Evolutionary conservation across 1,140 invertebrate genomes (phyloP).

Genomic region (Scaptomyza montana): DNA sequence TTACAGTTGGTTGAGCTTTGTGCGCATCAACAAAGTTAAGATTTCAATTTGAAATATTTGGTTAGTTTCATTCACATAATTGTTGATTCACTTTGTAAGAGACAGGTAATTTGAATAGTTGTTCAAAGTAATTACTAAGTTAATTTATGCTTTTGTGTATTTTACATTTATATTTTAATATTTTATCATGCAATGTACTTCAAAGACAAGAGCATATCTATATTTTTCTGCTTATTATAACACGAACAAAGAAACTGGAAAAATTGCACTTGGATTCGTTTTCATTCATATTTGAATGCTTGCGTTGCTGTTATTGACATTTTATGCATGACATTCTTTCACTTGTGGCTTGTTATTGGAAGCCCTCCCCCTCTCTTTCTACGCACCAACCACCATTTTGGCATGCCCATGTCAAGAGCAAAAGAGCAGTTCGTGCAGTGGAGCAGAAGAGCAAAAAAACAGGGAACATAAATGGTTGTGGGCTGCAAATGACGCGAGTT

Average conservation of each 20-base stretch:
- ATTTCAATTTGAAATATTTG: conserved; percentile 1
- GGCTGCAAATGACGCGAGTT: conserved; percentile 76
- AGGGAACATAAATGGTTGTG: conserved; percentile 14
- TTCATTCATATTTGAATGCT: conserved; percentile 51
- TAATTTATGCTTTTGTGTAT: neutral
- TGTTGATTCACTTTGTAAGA: neutral
- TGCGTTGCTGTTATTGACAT: conserved; percentile 68
- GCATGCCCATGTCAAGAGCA: conserved; percentile 61
- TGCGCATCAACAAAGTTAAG: neutral
- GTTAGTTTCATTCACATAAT: neutral
- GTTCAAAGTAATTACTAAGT: neutral
- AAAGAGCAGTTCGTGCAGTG: conserved; percentile 42
- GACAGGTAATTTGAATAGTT: neutral
- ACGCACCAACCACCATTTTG: conserved; percentile 11
- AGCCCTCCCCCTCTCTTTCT: conserved; percentile 7
- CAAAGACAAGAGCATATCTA: no score
- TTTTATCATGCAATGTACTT: no score
- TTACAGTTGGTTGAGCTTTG: conserved; percentile 21
- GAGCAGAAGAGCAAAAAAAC: conserved; percentile 11
- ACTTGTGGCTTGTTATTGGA: conserved; percentile 35
- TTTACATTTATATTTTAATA: neutral
- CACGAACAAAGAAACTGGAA: neutral
- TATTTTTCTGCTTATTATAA: neutral
- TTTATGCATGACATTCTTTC: conserved; percentile 71
- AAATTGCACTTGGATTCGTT: conserved; percentile 11